phyloP scores from a whole-genome alignment of 2,888 invertebrate genomes.

The Ichneumoninae sp. region DNA sequence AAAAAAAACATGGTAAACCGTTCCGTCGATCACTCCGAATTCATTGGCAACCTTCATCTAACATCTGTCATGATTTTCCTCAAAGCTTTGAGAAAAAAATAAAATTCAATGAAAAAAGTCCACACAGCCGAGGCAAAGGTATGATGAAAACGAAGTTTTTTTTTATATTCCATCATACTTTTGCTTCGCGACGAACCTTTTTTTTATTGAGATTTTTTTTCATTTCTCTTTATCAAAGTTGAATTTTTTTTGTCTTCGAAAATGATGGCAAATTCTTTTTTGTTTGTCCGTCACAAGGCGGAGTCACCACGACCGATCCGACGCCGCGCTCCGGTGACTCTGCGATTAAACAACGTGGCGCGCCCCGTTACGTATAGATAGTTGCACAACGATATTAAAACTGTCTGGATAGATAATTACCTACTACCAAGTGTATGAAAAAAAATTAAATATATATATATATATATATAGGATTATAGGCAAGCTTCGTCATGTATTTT shows the following conservation, averaged over 20 bases:
- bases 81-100: neutral
- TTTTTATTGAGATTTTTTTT: conserved; percentile 1
- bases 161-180: conserved; percentile 8
- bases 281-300: conserved; percentile 45
- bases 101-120: neutral
- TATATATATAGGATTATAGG: conserved; percentile 71
- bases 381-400: conserved; percentile 74
- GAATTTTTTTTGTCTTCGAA: conserved; percentile 12
- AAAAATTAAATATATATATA: conserved; percentile 46
- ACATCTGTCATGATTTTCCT: conserved; percentile 2
- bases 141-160: conserved; percentile 1
- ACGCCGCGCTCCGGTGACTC: conserved; percentile 33
- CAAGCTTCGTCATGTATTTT: conserved; percentile 79
- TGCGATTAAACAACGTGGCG: conserved; percentile 46
- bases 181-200: too few relatives aligned
- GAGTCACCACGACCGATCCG: conserved; percentile 32
- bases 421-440: conserved; percentile 78
- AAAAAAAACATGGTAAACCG: neutral
- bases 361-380: conserved; percentile 69
- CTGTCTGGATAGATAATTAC: conserved; percentile 75
- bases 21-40: conserved; percentile 5
- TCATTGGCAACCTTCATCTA: conserved; percentile 7
- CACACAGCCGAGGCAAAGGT: neutral
- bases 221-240: neutral
- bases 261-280: conserved; percentile 11